Evolutionary conservation across 2,888 invertebrate genomes (phyloP).

Genomic region (Lutraria lutraria): DNA sequence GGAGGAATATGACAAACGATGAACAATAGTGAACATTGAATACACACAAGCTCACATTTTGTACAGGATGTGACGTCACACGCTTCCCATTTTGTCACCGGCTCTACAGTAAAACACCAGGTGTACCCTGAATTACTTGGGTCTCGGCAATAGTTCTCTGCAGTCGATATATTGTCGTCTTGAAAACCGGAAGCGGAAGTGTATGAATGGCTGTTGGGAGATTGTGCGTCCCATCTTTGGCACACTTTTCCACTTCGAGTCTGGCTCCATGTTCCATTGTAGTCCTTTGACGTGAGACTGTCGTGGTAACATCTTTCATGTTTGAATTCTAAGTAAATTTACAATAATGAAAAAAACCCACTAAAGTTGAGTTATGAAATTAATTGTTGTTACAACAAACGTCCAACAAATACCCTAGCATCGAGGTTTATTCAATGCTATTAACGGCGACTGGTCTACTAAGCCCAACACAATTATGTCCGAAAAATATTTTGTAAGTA

Average conservation of each 20-base stretch:
- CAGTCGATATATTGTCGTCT: slow-evolving; percentile 10
- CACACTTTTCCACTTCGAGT: not conserved
- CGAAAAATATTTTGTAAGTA: too few relatives aligned
- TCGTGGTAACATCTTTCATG: not conserved
- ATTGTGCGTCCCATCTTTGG: slow-evolving; percentile 14
- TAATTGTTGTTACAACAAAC: too few relatives aligned
- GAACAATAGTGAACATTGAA: not conserved
- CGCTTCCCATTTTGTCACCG: not conserved
- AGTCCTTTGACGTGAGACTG: not conserved
- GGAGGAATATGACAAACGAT: too few relatives aligned
- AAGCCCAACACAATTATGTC: too few relatives aligned
- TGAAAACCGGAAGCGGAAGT: not conserved
- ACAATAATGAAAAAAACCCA: not conserved
- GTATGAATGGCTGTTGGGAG: not conserved
- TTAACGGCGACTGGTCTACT: too few relatives aligned
- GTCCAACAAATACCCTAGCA: too few relatives aligned
- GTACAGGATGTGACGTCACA: not conserved
- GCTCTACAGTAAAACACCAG: slow-evolving; percentile 18
- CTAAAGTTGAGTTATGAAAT: too few relatives aligned
- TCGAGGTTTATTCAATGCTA: too few relatives aligned
- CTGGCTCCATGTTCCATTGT: not conserved
- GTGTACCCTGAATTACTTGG: not conserved
- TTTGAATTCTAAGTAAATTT: not conserved
- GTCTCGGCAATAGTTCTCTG: slow-evolving; percentile 52
- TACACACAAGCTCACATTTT: not conserved